phyloP scores from a whole-genome alignment of 2,888 invertebrate species.

The Eremobia ochroleuca region DNA sequence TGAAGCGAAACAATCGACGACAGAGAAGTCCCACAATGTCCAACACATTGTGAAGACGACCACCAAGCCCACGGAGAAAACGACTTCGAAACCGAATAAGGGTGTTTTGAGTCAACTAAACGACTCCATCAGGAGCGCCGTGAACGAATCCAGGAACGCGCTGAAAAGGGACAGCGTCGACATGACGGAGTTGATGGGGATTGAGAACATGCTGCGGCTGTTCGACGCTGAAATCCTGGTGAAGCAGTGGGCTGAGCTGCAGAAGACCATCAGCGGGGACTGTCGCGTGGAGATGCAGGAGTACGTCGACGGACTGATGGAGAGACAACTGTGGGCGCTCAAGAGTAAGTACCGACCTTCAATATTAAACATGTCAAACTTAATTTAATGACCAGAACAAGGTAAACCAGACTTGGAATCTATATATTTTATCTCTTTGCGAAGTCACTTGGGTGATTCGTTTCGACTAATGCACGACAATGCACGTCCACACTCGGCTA shows the following conservation, averaged over 20 bases:
- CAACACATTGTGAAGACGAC: slow-evolving; percentile 87
- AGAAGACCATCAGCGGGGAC: slow-evolving; percentile 84
- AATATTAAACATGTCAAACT: slow-evolving; percentile 9
- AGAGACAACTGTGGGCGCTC: slow-evolving; percentile 92
- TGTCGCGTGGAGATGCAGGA: slow-evolving; percentile 91
- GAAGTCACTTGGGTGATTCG: no score
- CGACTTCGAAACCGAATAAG: slow-evolving; percentile 78
- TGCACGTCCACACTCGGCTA: no score
- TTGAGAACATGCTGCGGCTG: slow-evolving; percentile 90
- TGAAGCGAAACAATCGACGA: slow-evolving; percentile 77
- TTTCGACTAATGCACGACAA: no score
- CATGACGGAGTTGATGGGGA: slow-evolving; percentile 76
- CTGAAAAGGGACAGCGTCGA: slow-evolving; percentile 70
- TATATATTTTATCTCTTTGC: slow-evolving; percentile 27
- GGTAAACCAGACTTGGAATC: slow-evolving; percentile 7
- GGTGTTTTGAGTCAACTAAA: slow-evolving; percentile 80
- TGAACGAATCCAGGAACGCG: slow-evolving; percentile 83
- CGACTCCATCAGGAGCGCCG: slow-evolving; percentile 81
- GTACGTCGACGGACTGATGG: slow-evolving; percentile 91
- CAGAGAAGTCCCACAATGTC: slow-evolving; percentile 87
- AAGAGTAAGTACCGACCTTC: slow-evolving; percentile 91
- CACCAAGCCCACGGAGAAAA: slow-evolving; percentile 77
- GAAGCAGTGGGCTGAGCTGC: slow-evolving; percentile 90
- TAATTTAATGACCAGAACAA: background rate
- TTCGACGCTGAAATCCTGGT: slow-evolving; percentile 91